Evolutionary conservation across 2,888 invertebrate species (phyloP).

Genomic region (Eumerus sabulonum): DNA sequence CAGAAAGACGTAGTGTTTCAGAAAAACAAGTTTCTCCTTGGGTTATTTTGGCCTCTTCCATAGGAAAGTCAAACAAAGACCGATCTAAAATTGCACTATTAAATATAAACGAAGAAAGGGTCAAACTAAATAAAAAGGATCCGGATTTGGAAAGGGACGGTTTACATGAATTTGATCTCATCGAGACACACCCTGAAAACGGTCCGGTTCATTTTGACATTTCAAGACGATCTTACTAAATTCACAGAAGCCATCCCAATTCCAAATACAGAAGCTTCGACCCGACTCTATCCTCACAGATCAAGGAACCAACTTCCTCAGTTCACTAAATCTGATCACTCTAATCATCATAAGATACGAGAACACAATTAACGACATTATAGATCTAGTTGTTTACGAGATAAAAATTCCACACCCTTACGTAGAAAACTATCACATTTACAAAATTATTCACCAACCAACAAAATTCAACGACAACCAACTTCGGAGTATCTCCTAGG

Average conservation of each 20-base stretch:
- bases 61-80: too few species aligned
- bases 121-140: too few species aligned
- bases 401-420: slow-evolving; percentile 10
- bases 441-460: background rate
- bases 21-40: slow-evolving; percentile 12
- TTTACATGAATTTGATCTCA: background rate
- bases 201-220: slow-evolving; percentile 2
- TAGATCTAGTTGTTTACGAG: background rate
- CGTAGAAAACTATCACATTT: background rate
- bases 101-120: too few species aligned
- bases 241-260: too few species aligned
- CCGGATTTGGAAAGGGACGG: background rate
- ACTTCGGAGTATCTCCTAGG: background rate
- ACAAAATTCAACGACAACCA: background rate
- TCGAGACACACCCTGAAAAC: background rate
- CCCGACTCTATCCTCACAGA: too few species aligned
- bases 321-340: background rate
- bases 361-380: background rate
- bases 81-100: too few species aligned
- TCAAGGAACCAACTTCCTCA: slow-evolving; percentile 3
- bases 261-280: too few species aligned
- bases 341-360: background rate
- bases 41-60: slow-evolving; percentile 12
- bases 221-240: too few species aligned
- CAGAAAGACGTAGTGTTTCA: background rate